phyloP scores from a whole-genome alignment of 2,797 vertebrate species.

The Pitangus sulphuratus region DNA sequence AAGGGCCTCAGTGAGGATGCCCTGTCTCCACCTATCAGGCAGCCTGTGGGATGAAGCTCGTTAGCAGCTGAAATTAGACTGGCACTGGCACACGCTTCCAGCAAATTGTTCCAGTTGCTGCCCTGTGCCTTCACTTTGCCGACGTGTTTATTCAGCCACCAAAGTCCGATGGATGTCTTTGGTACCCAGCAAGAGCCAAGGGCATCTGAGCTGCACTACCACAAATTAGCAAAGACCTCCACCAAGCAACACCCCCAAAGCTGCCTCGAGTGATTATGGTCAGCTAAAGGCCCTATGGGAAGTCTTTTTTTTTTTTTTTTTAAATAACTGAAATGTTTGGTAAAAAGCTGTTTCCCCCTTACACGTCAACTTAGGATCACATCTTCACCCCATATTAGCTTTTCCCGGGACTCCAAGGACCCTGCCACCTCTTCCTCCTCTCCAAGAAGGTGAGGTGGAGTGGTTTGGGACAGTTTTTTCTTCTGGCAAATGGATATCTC shows the following conservation, averaged over 20 bases:
- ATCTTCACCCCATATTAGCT: fast-evolving
- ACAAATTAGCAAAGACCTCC: neutral
- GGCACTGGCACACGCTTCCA: neutral
- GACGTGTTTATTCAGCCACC: neutral
- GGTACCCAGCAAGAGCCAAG: neutral
- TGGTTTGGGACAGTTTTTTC: neutral
- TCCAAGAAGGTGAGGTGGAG: neutral
- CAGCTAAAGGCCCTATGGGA: neutral
- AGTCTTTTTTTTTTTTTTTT: neutral
- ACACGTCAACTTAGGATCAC: neutral
- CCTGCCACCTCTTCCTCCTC: neutral
- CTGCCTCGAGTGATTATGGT: neutral
- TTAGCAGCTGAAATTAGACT: neutral
- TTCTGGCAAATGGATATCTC: neutral
- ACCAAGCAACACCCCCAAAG: neutral
- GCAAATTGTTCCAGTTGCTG: neutral
- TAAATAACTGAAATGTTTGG: neutral
- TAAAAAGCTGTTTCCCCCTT: neutral
- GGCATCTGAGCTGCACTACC: neutral
- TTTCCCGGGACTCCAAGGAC: neutral
- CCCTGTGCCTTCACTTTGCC: neutral
- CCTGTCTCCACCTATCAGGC: neutral
- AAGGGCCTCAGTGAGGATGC: neutral
- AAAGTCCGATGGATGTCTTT: neutral
- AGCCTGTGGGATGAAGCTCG: neutral